Conservation (phyloP, 2,797 vertebrate genomes). For the Phoebastria nigripes region DNA sequence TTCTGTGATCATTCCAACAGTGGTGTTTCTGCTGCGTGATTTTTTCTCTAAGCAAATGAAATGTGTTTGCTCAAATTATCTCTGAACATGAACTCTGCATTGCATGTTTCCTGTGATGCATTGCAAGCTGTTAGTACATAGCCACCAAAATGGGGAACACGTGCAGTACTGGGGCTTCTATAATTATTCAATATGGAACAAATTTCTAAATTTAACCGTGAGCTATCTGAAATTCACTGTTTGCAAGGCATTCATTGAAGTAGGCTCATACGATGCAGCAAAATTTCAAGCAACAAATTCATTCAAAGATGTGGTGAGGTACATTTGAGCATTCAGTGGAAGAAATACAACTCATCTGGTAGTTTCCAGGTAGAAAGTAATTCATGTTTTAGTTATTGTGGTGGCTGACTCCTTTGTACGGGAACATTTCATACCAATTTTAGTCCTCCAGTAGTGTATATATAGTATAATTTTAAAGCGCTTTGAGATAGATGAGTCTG, state of each 20-base stretch:
- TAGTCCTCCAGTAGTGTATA: not conserved
- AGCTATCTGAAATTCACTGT: not conserved
- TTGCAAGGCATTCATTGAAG: not conserved
- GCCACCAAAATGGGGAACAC: not conserved
- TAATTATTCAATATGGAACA: not conserved
- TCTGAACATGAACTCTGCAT: not conserved
- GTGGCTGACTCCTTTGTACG: not conserved
- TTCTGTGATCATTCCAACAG: not conserved
- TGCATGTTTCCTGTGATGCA: accelerated
- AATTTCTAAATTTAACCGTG: not conserved
- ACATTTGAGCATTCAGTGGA: accelerated
- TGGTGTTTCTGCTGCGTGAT: not conserved
- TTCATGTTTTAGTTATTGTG: not conserved
- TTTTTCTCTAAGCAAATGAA: not conserved
- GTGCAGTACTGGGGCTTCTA: not conserved
- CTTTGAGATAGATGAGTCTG: not conserved
- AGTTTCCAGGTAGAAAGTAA: not conserved
- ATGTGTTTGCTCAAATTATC: not conserved
- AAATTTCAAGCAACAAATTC: not conserved
- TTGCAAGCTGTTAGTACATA: not conserved
- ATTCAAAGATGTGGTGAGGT: not conserved
- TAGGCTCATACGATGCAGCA: not conserved
- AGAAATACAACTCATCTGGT: not conserved
- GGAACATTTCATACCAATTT: not conserved
- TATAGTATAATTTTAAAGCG: not conserved